Evolutionary conservation across 2,888 invertebrate genomes (phyloP), one percentile per base, ranked within the genome.

Genomic region (Vesta saturnalis): DNA sequence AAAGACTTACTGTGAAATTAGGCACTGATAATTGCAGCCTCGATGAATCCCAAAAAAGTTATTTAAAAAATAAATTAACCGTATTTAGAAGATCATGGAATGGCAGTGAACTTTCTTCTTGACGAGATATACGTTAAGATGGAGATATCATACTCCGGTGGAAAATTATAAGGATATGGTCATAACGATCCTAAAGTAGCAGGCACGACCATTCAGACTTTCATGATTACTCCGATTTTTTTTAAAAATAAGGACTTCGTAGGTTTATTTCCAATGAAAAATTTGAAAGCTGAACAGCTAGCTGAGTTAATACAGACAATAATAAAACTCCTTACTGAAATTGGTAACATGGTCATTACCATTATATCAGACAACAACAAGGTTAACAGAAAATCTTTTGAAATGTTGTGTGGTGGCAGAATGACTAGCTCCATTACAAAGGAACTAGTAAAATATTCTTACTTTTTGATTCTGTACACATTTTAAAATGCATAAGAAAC

Each of bases 381-480:
- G 6, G 60, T 60, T 2, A 60, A 60, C 49, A 14, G 21, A 2
- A 47, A 19, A 60, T 47, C n/a, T 1, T 60, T 60, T 60, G 47
- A 60, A 47, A 19, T n/a, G 1, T 8, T 60, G n/a, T 60, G 21
- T 49, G 14, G 15, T 23, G 55, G 22, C 1, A 55, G 4, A 10
- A 14, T 55, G 8, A 22, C 1, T 14, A 1, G 23, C 3, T 1
- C 1, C 55, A 10, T 55, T 12, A 1, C 8, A 22, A 55, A 55
- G 43, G 14, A 43, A 2, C 2, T 2, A 12, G 14, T n/a, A 43
- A 12, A 43, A 43, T 5, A n/a, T 43, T 8, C 12, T 14, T 43
- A 10, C 43, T 43, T 43, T 43, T 43, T 43, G 43, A 43, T 47
- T 18, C 47, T 2, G 60, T 47, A 5, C 47, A 60, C 46, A 21